Conservation (phyloP, 2,888 invertebrate species). For the Philereme transversata region DNA sequence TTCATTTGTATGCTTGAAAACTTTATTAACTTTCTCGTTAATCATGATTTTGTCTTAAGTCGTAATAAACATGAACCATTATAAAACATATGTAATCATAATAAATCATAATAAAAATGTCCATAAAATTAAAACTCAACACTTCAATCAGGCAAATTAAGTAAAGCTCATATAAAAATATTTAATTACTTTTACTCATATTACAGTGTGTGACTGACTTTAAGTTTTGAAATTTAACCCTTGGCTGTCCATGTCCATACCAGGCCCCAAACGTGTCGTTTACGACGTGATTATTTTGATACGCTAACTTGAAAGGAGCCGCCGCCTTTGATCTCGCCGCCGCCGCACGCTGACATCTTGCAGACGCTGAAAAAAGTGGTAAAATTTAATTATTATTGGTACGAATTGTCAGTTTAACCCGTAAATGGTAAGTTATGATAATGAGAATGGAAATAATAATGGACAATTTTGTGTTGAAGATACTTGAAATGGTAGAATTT, state of each 20-base stretch:
- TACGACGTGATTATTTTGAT: conserved; percentile 58
- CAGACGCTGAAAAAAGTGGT: conserved; percentile 50
- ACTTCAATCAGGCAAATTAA: conserved; percentile 14
- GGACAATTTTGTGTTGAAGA: not conserved
- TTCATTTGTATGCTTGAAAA: too few species aligned
- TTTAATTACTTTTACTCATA: not conserved
- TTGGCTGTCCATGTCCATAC: conserved; percentile 36
- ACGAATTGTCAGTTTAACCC: conserved; percentile 40
- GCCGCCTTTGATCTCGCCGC: conserved; percentile 67
- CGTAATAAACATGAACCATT: not conserved
- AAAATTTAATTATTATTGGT: conserved; percentile 47
- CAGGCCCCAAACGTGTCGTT: conserved; percentile 58
- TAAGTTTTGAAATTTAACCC: conserved; percentile 28
- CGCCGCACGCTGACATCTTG: conserved; percentile 50
- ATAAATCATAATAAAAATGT: conserved; percentile 1
- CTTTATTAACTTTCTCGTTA: too few species aligned
- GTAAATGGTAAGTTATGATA: conserved; percentile 30
- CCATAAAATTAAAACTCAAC: conserved; percentile 14
- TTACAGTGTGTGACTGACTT: not conserved
- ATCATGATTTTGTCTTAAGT: too few species aligned
- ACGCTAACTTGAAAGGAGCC: conserved; percentile 62
- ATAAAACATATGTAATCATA: not conserved
- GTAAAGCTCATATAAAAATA: conserved; percentile 7
- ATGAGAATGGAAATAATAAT: conserved; percentile 17
- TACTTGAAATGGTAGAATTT: too few species aligned